Evolutionary conservation across 2,888 invertebrate genomes (phyloP), one percentile per base, ranked within the genome.

Genomic region (Lampropteryx suffumata): DNA sequence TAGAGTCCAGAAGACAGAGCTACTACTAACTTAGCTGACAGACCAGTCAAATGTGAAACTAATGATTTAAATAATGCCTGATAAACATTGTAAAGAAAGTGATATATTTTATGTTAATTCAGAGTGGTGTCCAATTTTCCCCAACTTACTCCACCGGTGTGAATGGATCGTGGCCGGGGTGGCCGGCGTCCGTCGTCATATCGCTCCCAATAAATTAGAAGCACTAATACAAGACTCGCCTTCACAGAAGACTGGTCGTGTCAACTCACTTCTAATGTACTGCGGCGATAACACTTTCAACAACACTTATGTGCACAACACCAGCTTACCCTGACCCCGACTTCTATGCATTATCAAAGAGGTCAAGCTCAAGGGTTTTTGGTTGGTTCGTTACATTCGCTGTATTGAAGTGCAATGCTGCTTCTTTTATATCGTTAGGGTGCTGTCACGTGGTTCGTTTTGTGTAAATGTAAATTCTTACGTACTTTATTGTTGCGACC

Each of bases 191-290:
- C 81, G 85, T 88, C 89, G 81, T 76, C 75, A 79, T 90, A 90
- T 90, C 90, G 79, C 81, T 79, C 82, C 76, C 83, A 87, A 90
- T 90, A 90, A 90, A 90, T 90, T 90, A 90, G 85, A 73, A 82
- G 82, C 83, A 80, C 86, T 90, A 89, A 89, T 84, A 88, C 87
- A 87, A 84, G 82, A 79, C 75, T 73, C 80, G 80, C 77, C 82
- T 84, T 48, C 80, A 89, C 89, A 88, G 89, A 84, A 87, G 87
- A 88, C 88, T 86, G 83, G 82, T 70, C 79, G 78, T 83, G 88
- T 87, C 88, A 86, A 81, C 77, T 76, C 77, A 71, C 76, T 79
- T 83, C 87, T 89, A 89, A 89, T 89, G 87, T 87, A 89, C 83
- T 76, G 78, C 80, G 65, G 64, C 73, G 88, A 89, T 89, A 89